Evolutionary conservation across 1,140 invertebrate species (phyloP), one percentile per base, ranked within the genome.

Genomic region (Colletes latitarsis): DNA sequence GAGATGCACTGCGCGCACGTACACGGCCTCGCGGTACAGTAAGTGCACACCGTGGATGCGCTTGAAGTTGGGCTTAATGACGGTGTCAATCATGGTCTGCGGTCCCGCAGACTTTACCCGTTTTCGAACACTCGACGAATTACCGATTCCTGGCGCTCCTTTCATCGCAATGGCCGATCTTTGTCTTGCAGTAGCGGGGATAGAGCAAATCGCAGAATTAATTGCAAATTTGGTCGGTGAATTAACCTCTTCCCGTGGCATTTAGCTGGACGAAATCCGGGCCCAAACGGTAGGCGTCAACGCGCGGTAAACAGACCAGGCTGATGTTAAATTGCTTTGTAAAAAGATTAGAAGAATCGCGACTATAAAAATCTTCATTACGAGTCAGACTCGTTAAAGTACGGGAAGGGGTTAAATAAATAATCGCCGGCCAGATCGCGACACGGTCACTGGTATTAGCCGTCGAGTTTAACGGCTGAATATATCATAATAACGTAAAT

Each of bases 1-100:
- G 55, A 80, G 78, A 75, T 62, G 71, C 77, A 85, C 73, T 63
- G 39, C 83, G 46, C 68, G 58, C 67, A 53, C 66, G 73, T 79
- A 76, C 52, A 68, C 52, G 30, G 60, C 30, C 39, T 68, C 63
- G 10, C 10, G 49, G 3, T 49, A 49, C 10, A 49, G 49, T 12
- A 49, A 49, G 49, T 49, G 49, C 49, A 49, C 49, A 49, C 21
- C 63, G 64, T 71, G 68, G 60, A 39, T 76, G 75, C 66, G 75
- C 76, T 82, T 86, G 78, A 79, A 88, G 83, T 82, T 69, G 62
- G 75, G 81, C 77, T 84, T 90, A 90, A 90, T 90, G 86, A 90
- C 84, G 82, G 81, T 88, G 88, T 90, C 88, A 88, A 89, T 89
- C 89, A 89, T 41, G 55, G 73, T 60, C n/a, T 60, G 84, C 71